Evolutionary conservation across 1,140 invertebrate genomes (phyloP), one percentile per base, ranked within the genome.

Genomic region (Euura lappo): DNA sequence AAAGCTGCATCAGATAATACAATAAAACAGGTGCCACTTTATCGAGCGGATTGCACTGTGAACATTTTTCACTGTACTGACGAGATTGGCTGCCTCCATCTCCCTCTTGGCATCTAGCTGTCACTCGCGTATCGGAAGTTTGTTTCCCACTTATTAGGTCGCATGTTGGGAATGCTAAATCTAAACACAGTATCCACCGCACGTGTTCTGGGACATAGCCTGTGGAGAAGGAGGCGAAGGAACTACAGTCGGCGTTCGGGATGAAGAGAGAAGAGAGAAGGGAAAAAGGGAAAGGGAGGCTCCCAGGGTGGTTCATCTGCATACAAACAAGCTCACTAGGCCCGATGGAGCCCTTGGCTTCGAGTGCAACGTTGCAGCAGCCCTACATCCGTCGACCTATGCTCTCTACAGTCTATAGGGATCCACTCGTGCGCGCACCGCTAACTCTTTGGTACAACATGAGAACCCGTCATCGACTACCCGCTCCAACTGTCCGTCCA

Each of bases 291-390:
- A 28, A 28, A 28, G 28, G 28, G 28, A 28, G 28, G 51, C 8
- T 60, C 13, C 51, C 51, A 28, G 51, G 51, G 51, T 8, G 8
- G 51, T 60, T 60, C 51, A 60, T 60, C 51, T 60, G 51, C 51
- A 60, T 60, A 60, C 51, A 60, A 60, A 60, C 51, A 60, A 60
- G 51, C 51, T 60, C 51, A 60, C 51, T 60, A 60, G 51, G 51
- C 51, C 51, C 51, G 51, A 60, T n/a, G 51, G 13, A 60, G 51
- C 51, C 13, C 51, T 60, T n/a, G 51, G 51, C 8, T 5, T 60
- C 51, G 51, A 60, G 51, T 60, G 51, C 51, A 60, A n/a, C 51
- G 51, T 3, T 3, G 6, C 13, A n/a, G 13, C 28, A 28, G 28
- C 28, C 28, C 28, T 28, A 28, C 28, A 28, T 28, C 28, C 28